These are phyloP conservation scores for Spinus olivaceus DNA, from an alignment of 2,797 vertebrate genomes.

Conservation along the genomic window DNA sequence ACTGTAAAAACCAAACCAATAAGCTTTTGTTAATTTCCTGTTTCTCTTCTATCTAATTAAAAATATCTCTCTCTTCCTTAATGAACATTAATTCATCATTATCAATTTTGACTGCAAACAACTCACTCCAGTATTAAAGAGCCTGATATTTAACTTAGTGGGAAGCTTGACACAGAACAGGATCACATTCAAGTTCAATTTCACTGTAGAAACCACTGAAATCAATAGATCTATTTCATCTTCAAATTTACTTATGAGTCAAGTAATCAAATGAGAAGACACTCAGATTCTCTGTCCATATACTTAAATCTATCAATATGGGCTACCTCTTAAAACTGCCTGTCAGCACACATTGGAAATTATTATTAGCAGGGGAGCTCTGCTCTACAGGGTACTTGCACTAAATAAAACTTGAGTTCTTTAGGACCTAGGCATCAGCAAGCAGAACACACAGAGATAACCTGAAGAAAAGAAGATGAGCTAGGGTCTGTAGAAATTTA, in stretches of 20 bases:
- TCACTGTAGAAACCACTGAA: background rate
- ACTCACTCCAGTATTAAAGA: background rate
- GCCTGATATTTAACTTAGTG: background rate
- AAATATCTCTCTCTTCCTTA: background rate
- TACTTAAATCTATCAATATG: background rate
- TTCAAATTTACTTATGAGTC: background rate
- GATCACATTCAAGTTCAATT: background rate
- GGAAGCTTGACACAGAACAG: background rate
- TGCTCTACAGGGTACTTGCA: background rate
- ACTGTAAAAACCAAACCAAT: background rate
- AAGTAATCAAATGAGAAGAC: background rate
- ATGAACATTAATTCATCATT: background rate
- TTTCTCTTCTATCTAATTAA: constrained; percentile 39
- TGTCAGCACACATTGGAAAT: background rate
- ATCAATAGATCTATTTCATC: background rate
- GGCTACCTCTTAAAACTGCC: background rate
- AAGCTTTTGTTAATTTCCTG: constrained; percentile 57
- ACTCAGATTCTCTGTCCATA: background rate
- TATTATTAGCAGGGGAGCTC: background rate
- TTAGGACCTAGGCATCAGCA: background rate
- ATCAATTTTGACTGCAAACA: background rate
- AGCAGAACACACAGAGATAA: background rate
- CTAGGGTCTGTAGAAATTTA: background rate
- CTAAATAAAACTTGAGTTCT: background rate
- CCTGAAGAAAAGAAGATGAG: background rate